Evolutionary conservation across 2,113 vertebrate genomes (phyloP), one percentile per base, ranked within the genome.

Genomic region (Empidonax alnorum): DNA sequence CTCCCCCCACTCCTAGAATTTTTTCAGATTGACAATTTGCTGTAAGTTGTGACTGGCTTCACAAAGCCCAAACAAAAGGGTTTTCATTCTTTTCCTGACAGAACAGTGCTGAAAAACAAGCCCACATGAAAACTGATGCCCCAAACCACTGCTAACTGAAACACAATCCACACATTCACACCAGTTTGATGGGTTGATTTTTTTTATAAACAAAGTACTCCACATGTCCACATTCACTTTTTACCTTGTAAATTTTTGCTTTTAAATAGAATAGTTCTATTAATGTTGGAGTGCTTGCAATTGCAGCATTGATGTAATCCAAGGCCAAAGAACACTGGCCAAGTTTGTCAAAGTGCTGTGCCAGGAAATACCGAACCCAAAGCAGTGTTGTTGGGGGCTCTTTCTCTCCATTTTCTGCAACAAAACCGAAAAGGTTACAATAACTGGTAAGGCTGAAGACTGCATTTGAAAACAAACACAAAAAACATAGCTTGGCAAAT

Each of bases 211-310:
- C 5, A 23, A 88, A 3, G 27, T 83, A 94, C 7, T 79, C 49
- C 14, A 52, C 6, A 2, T 6, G 52, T 44, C 50, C 44, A 93
- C 80, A 82, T 56, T 77, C 16, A 58, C 47, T 63, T 96, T 62
- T 97, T 98, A 98, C 98, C 98, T 98, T 98, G 85, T 98, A 98
- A 95, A 98, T 98, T 97, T 98, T 98, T 95, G 98, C 98, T 97
- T 98, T 98, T 96, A 98, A 94, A 95, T 98, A 98, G 96, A 98
- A 98, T 44, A 98, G 87, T 90, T 98, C 98, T 97, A 98, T 98
- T 95, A 98, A 96, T 15, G 98, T 98, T 89, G 98, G 98, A 93
- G 98, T 98, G 96, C 97, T 98, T 87, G 97, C 96, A 95, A 98
- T 97, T 83, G 97, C 98, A 96, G 97, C 87, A 95, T 98, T 98